Base-by-base conservation (phyloP, 2,888 invertebrate genomes). In the Drosophila acutilabella region DNA sequence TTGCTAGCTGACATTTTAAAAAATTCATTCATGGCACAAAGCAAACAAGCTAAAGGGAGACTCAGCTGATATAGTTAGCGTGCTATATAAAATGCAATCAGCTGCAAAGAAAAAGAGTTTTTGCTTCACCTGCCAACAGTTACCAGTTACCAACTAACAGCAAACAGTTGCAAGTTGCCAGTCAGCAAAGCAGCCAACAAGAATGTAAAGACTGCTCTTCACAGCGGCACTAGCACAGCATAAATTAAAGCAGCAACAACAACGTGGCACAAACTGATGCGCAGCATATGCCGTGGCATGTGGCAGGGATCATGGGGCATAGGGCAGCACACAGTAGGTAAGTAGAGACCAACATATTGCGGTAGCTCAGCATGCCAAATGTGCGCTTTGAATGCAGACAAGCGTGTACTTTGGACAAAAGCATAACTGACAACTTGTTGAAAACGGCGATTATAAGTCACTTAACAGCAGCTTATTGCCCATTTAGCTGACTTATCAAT, bases 51-150 rank as follows among this genome's bases (percentile, higher is more conserved):
- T 20, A 18, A 3, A 14, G 20, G 3, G 0, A 16, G 16, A 16
- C 10, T 8, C 30, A 10, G 44, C 45, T 59, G 44, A 40, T 54
- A 60, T 57, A 73, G 72, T 64, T 74, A 52, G 56, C 54, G 40
- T 82, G 83, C 87, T 88, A 88, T 88, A 88, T 84, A 88, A 84
- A 84, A 86, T 88, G 83, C 89, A 84, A 84, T 84, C 83, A 84
- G 81, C 87, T 86, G 83, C 83, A 88, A 86, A 83, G 87, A 82
- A 84, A 84, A 88, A 76, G 81, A 76, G 81, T 65, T 88, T 83
- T 88, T 61, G 75, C 81, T 73, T 86, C 88, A 88, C 80, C 83
- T 84, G 87, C 64, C 64, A 30, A 74, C 50, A 58, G 42, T 33
- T n/a, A 64, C 50, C 48, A 18, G 18, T 23, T 23, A 88, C 80